These are phyloP conservation scores for Picathartes gymnocephalus DNA, from an alignment of 2,113 vertebrate species.

Conservation along the genomic window DNA sequence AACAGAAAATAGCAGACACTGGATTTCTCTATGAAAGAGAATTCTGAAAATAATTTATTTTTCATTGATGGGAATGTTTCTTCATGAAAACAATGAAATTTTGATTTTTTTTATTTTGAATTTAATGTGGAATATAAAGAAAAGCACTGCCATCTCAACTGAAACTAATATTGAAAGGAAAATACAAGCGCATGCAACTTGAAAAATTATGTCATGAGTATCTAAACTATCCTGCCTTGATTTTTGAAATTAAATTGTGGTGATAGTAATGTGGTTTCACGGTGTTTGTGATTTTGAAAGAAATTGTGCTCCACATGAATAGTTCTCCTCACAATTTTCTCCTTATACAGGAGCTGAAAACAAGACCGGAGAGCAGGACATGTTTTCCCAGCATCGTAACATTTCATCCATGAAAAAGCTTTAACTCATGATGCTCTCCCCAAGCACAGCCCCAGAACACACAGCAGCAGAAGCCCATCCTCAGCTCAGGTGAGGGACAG, in stretches of 20 bases:
- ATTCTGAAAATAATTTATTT: not conserved
- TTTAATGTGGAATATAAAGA: not conserved
- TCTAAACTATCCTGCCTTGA: not conserved
- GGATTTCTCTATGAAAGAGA: not conserved
- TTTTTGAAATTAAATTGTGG: not conserved
- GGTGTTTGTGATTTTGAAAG: not conserved
- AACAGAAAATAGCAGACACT: not conserved
- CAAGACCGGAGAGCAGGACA: not conserved
- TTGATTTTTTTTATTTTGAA: not conserved
- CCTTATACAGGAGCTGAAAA: not conserved
- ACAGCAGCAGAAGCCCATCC: not conserved
- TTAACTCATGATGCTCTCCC: not conserved
- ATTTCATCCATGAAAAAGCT: no score
- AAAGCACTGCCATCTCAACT: not conserved
- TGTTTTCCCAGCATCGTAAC: accelerated
- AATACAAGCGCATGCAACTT: not conserved
- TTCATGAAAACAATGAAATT: not conserved
- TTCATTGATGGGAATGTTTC: not conserved
- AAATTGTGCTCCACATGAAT: not conserved
- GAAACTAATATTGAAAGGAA: not conserved
- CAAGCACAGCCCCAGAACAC: accelerated
- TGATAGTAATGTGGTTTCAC: not conserved
- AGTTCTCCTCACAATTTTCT: not conserved
- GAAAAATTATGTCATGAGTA: not conserved
- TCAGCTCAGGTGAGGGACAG: not conserved